A percentile compares a stretch with the other conserved stretches of the same genome.
phyloP scores from a whole-genome alignment of 2,113 vertebrate genomes.

The Colaptes auratus region DNA sequence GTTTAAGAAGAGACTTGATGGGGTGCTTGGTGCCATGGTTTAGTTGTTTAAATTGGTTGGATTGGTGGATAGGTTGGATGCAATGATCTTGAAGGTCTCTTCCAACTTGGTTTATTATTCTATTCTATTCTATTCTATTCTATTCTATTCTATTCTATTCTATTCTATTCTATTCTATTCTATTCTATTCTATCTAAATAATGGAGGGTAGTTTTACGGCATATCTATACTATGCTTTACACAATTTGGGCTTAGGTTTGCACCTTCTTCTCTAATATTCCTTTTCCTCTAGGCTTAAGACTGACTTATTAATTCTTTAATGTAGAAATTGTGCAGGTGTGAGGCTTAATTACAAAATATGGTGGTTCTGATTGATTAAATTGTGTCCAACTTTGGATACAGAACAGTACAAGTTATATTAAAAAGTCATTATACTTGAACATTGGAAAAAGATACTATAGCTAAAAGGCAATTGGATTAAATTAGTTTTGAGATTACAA shows the following conservation, averaged over 20 bases:
- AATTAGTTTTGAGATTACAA: conserved; percentile 74
- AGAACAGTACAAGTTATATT: conserved; percentile 70
- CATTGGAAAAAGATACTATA: conserved; percentile 61
- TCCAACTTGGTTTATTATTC: no score
- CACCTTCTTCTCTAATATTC: background rate
- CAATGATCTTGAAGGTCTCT: no score
- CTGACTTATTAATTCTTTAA: conserved; percentile 1
- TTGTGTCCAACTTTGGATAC: conserved; percentile 58
- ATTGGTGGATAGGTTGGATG: no score
- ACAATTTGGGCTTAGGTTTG: background rate
- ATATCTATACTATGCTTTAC: background rate
- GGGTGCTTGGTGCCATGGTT: no score
- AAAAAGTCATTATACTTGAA: conserved; percentile 78
- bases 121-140: no score
- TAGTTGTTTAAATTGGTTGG: no score
- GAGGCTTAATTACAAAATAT: conserved; percentile 61
- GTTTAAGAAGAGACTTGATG: no score
- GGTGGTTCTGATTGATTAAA: conserved; percentile 66
- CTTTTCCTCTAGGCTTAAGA: background rate
- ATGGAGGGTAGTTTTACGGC: background rate
- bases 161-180: no score
- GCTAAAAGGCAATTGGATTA: conserved; percentile 75
- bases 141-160: no score
- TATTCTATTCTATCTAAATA: no score
- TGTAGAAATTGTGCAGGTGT: background rate